Base-by-base conservation (phyloP, 2,888 invertebrate species). In the Asteroscopus sphinx region DNA sequence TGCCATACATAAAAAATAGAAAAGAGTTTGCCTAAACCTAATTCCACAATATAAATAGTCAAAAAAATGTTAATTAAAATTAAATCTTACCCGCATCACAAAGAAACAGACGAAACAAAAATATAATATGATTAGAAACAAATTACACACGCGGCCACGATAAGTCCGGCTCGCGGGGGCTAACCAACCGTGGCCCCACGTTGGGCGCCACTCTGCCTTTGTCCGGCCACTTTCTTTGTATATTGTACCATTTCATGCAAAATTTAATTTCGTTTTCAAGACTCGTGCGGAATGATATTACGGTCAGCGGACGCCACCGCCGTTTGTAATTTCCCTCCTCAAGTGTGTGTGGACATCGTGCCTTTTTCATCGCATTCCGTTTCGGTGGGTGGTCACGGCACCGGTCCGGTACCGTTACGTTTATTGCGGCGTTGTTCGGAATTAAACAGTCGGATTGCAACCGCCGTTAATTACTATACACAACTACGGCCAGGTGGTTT, bases 201-300 rank as follows among this genome's bases (percentile, higher is more conserved):
- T 72, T 77, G 84, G 81, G 81, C 85, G 84, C 87, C 89, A 88
- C 86, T 86, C 77, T 70, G 86, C 90, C 92, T 92, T 93, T 93
- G 93, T 93, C 82, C 87, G 82, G 80, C 87, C 89, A 88, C 87
- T 91, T 94, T 93, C 94, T 94, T 94, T 93, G 93, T 93, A 90
- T 91, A 90, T 91, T 89, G 92, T 92, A 91, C 90, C 90, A 92
- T 93, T 93, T 92, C 94, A 92, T 93, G 94, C 93, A 90, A 93
- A 93, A 94, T 94, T 94, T 92, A 93, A 94, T 94, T 93, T 93
- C 92, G 93, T 91, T 92, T 92, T 91, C 92, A 93, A 94, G 94
- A 93, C 92, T 92, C 93, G 93, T 87, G 84, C 81, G 93, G 93
- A 93, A 93, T 93, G 93, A 91, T 93, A 93, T 93, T 93, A 92